Evolutionary conservation across 2,113 vertebrate genomes (phyloP).

Genomic region (Seriola aureovittata): DNA sequence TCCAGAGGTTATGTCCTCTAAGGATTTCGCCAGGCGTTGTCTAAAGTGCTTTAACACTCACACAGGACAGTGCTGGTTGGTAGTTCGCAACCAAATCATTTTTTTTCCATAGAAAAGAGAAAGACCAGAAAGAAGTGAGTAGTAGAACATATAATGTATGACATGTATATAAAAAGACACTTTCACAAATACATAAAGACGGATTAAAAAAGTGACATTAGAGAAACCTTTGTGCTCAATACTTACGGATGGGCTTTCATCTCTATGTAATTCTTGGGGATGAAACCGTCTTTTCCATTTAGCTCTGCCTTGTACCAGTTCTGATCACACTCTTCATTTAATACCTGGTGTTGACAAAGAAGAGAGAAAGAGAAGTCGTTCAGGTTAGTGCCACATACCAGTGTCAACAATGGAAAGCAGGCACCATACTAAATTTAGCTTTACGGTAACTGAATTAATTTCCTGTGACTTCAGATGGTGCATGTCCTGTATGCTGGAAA

Average conservation of each 20-base stretch:
- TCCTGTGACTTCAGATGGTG: slow-evolving; percentile 29
- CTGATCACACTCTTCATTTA: slow-evolving; percentile 93
- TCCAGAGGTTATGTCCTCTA: slow-evolving; percentile 52
- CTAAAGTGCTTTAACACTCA: slow-evolving; percentile 31
- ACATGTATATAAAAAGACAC: too few relatives aligned
- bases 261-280: slow-evolving; percentile 99
- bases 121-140: not conserved
- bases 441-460: slow-evolving; percentile 38
- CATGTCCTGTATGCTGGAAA: not conserved
- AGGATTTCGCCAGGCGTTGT: slow-evolving; percentile 41
- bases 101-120: too few relatives aligned
- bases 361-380: slow-evolving; percentile 19
- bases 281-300: slow-evolving; percentile 97
- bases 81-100: not conserved
- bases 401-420: slow-evolving; percentile 31
- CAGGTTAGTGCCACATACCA: not conserved
- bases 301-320: slow-evolving; percentile 97
- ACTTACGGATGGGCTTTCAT: slow-evolving; percentile 99
- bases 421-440: slow-evolving; percentile 13
- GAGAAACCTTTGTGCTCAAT: not conserved
- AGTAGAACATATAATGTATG: not conserved
- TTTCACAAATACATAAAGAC: too few relatives aligned
- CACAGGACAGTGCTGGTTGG: not conserved
- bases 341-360: slow-evolving; percentile 86
- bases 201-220: too few relatives aligned